phyloP scores from a whole-genome alignment of 1,140 invertebrate genomes.

The Formica exsecta region DNA sequence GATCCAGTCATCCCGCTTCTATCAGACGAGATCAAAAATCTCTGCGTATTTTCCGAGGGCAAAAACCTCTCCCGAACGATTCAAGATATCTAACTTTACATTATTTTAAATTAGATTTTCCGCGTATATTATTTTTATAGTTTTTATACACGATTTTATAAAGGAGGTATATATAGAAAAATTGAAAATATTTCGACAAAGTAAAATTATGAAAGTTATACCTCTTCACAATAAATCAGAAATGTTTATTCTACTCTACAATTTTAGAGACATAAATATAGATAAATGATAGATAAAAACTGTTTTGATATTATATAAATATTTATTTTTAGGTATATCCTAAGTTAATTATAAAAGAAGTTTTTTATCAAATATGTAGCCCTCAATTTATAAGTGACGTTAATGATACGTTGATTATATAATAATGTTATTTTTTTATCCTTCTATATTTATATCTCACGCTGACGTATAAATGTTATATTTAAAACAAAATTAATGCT shows the following conservation, averaged over 20 bases:
- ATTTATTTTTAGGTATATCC: background rate
- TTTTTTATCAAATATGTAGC: background rate
- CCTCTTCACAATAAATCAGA: background rate
- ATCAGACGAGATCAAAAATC: conserved; percentile 50
- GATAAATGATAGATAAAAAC: background rate
- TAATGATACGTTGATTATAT: background rate
- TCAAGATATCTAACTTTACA: background rate
- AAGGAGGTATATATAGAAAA: background rate
- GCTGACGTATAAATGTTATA: background rate
- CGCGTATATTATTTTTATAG: background rate
- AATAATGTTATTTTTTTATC: background rate
- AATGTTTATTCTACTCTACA: background rate
- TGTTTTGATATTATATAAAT: background rate
- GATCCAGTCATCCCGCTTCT: background rate
- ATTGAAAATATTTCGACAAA: background rate
- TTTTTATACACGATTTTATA: background rate
- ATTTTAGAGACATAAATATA: conserved; percentile 5
- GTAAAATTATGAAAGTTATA: background rate
- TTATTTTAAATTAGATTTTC: conserved; percentile 29
- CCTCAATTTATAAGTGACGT: background rate
- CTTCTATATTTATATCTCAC: background rate
- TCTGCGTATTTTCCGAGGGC: conserved; percentile 11
- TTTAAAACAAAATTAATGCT: background rate
- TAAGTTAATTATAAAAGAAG: background rate
- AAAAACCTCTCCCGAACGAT: background rate